Evolutionary conservation across 2,113 vertebrate species (phyloP).

Genomic region (Bufo bufo): DNA sequence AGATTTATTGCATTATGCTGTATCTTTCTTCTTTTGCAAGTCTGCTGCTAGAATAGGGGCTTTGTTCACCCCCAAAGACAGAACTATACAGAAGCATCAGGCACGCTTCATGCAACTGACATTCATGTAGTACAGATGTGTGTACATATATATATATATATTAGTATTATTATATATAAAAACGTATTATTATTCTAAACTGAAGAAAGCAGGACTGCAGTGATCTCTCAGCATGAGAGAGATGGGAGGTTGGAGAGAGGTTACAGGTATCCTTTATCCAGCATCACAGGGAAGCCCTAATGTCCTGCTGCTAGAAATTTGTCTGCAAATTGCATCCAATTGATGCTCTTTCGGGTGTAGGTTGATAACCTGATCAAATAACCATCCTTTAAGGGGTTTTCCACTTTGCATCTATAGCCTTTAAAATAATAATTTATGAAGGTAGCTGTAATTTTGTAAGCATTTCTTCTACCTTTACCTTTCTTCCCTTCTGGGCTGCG

Average conservation of each 20-base stretch:
- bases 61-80: slow-evolving; percentile 64
- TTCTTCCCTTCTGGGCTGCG: no score
- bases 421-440: no score
- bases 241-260: slow-evolving; percentile 59
- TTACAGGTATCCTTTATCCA: slow-evolving; percentile 79
- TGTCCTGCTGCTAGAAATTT: slow-evolving; percentile 77
- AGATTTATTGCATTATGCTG: slow-evolving; percentile 74
- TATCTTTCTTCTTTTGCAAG: slow-evolving; percentile 72
- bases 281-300: slow-evolving; percentile 71
- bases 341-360: slow-evolving; percentile 64
- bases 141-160: background rate
- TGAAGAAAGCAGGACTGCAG: slow-evolving; percentile 66
- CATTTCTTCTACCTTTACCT: no score
- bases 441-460: no score
- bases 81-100: background rate
- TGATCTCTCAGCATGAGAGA: slow-evolving; percentile 72
- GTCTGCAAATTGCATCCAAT: slow-evolving; percentile 73
- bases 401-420: no score
- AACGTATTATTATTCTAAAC: background rate
- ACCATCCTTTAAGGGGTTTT: background rate
- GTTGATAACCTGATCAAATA: slow-evolving; percentile 69
- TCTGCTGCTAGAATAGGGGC: slow-evolving; percentile 49
- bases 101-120: background rate
- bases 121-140: no score
- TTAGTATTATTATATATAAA: background rate